phyloP scores from a whole-genome alignment of 2,888 invertebrate species.

The Hypomecis atomaria region DNA sequence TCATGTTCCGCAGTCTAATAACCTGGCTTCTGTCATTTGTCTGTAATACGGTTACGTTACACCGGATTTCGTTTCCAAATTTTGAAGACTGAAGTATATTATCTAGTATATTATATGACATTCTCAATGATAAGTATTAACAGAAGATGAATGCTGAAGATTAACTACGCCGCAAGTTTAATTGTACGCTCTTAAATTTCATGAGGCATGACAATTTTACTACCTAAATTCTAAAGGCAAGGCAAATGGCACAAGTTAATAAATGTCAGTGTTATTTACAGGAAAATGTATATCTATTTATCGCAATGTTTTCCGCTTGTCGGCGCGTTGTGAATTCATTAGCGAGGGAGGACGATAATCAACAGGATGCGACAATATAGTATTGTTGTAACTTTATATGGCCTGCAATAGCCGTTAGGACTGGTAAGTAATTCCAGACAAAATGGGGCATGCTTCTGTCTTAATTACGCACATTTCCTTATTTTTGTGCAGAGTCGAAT shows the following conservation, averaged over 20 bases:
- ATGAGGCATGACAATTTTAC: neutral
- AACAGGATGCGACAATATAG: slow-evolving; percentile 50
- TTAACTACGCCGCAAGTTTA: neutral
- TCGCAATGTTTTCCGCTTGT: slow-evolving; percentile 53
- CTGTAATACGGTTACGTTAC: slow-evolving; percentile 7
- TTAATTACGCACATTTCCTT: no score
- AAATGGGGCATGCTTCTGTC: neutral
- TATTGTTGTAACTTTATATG: slow-evolving; percentile 49
- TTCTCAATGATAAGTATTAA: neutral
- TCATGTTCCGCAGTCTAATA: slow-evolving; percentile 5
- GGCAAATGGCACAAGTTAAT: slow-evolving; percentile 17
- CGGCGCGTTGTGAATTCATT: slow-evolving; percentile 52
- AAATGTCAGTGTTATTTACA: slow-evolving; percentile 43
- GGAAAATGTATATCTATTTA: slow-evolving; percentile 54
- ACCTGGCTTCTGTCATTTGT: neutral
- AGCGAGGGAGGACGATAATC: slow-evolving; percentile 41
- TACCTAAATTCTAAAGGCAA: slow-evolving; percentile 1
- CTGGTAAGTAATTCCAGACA: neutral
- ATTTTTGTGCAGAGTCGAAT: no score
- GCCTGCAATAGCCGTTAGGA: slow-evolving; percentile 17
- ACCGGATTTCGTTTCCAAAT: neutral
- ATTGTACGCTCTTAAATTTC: neutral
- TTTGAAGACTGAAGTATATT: neutral
- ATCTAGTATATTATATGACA: no score
- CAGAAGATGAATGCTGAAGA: neutral